phyloP scores from a whole-genome alignment of 1,140 invertebrate genomes.

The Drosophila bipectinata region DNA sequence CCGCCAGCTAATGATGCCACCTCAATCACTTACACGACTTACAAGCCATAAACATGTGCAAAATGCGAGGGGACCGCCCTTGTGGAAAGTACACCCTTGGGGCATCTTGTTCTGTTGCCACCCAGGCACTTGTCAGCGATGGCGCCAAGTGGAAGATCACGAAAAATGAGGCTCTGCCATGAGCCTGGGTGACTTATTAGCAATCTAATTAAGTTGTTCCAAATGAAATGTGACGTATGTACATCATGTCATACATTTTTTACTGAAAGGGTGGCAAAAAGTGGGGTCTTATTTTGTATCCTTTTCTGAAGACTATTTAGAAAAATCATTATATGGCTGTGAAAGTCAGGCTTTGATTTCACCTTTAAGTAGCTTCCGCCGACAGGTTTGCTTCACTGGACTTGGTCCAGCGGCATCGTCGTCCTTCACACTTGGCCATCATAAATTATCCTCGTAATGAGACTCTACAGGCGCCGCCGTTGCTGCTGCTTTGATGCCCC shows the following conservation, averaged over 20 bases:
- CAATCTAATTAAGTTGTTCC: conserved; percentile 76
- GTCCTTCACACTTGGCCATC: conserved; percentile 75
- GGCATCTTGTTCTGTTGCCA: conserved; percentile 47
- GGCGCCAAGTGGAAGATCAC: conserved; percentile 61
- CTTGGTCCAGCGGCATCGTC: conserved; percentile 39
- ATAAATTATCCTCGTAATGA: conserved; percentile 79
- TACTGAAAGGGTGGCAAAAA: background rate
- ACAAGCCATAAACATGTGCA: conserved; percentile 53
- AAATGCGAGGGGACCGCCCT: conserved; percentile 15
- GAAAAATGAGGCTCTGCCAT: conserved; percentile 11
- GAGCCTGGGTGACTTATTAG: conserved; percentile 67
- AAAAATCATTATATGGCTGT: too few species aligned
- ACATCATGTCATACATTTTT: conserved; percentile 50
- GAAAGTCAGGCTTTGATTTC: conserved; percentile 25
- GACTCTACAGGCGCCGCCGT: conserved; percentile 68
- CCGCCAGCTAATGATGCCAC: conserved; percentile 44
- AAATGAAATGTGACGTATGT: conserved; percentile 72
- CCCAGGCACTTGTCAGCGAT: conserved; percentile 76
- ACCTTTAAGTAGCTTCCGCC: conserved; percentile 14
- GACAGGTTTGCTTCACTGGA: conserved; percentile 36
- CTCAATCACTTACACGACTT: conserved; percentile 62
- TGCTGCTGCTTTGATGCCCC: conserved; percentile 14
- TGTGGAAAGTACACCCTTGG: background rate
- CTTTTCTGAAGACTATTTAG: too few species aligned
- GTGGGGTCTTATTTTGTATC: too few species aligned